phyloP scores from a whole-genome alignment of 2,888 invertebrate genomes.

The Sarcophaga variegata region DNA sequence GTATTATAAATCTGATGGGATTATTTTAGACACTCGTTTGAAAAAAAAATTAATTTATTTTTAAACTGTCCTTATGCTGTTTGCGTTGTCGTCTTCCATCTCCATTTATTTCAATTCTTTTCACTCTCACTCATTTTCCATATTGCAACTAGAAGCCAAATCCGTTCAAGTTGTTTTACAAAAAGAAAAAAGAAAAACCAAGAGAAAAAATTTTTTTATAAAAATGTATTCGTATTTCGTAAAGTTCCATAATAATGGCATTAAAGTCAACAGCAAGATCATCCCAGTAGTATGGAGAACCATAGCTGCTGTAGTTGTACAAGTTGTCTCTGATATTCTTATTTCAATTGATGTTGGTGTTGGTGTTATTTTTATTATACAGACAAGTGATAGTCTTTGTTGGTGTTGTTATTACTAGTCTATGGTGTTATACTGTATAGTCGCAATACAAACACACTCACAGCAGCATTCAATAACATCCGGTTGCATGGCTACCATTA shows the following conservation, averaged over 20 bases:
- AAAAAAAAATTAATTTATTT: slow-evolving; percentile 34
- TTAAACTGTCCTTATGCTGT: slow-evolving; percentile 36
- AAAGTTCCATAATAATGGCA: slow-evolving; percentile 38
- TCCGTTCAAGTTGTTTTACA: slow-evolving; percentile 34
- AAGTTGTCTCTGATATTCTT: not conserved
- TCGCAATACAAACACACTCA: slow-evolving; percentile 48
- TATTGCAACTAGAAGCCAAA: not conserved
- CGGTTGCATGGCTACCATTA: slow-evolving; percentile 52
- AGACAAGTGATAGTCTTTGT: not conserved
- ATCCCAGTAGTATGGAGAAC: slow-evolving; percentile 3
- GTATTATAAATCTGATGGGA: slow-evolving; percentile 38
- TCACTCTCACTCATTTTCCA: slow-evolving; percentile 9
- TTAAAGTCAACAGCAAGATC: slow-evolving; percentile 52
- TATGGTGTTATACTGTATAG: slow-evolving; percentile 5
- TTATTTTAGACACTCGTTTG: slow-evolving; percentile 33
- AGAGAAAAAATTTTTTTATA: not conserved
- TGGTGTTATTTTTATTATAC: slow-evolving; percentile 17
- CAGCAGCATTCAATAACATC: slow-evolving; percentile 55
- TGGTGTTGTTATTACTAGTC: not conserved
- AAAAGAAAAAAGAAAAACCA: not conserved
- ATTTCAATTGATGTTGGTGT: slow-evolving; percentile 2
- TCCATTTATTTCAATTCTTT: slow-evolving; percentile 8
- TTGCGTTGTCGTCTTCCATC: not conserved
- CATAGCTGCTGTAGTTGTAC: not conserved
- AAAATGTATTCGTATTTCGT: not conserved